Percentiles rank a stretch among this genome's conserved stretches.
Conservation (phyloP, 2,113 vertebrate genomes). For the Zingel zingel region DNA sequence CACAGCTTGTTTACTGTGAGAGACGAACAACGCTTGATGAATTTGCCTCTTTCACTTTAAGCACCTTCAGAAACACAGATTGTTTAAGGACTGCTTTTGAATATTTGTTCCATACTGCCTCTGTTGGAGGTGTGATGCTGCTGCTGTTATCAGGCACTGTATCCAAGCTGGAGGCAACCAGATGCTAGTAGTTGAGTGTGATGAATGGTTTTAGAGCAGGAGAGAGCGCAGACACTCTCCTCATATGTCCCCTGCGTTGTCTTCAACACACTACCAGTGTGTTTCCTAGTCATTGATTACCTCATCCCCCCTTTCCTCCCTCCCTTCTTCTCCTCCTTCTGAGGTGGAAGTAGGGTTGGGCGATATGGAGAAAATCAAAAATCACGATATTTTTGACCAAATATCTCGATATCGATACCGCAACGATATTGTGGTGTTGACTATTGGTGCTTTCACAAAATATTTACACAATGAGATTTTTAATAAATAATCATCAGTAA, state of each 20-base stretch:
- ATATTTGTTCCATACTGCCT: slow-evolving; percentile 1
- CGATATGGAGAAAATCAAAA: too few relatives aligned
- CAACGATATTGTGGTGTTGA: too few relatives aligned
- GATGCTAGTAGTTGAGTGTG: slow-evolving; percentile 42
- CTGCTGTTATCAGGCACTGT: slow-evolving; percentile 1
- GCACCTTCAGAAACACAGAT: background rate
- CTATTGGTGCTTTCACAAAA: too few relatives aligned
- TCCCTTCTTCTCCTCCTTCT: slow-evolving; percentile 27
- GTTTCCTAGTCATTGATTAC: slow-evolving; percentile 68
- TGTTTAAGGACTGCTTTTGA: slow-evolving; percentile 21
- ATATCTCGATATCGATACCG: too few relatives aligned
- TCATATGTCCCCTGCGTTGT: slow-evolving; percentile 3
- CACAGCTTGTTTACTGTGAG: slow-evolving; percentile 37
- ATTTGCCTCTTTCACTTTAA: background rate
- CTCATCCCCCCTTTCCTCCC: slow-evolving; percentile 57
- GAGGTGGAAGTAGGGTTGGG: slow-evolving; percentile 37
- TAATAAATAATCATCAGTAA: too few relatives aligned
- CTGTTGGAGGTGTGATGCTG: background rate
- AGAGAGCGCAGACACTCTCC: slow-evolving; percentile 17
- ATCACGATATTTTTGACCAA: too few relatives aligned
- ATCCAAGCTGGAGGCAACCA: slow-evolving; percentile 6
- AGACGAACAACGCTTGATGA: background rate
- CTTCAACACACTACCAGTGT: slow-evolving; percentile 15
- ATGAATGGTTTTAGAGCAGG: slow-evolving; percentile 31
- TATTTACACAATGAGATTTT: too few relatives aligned